phyloP scores from a whole-genome alignment of 2,113 vertebrate genomes.

The Psittacus erithacus region DNA sequence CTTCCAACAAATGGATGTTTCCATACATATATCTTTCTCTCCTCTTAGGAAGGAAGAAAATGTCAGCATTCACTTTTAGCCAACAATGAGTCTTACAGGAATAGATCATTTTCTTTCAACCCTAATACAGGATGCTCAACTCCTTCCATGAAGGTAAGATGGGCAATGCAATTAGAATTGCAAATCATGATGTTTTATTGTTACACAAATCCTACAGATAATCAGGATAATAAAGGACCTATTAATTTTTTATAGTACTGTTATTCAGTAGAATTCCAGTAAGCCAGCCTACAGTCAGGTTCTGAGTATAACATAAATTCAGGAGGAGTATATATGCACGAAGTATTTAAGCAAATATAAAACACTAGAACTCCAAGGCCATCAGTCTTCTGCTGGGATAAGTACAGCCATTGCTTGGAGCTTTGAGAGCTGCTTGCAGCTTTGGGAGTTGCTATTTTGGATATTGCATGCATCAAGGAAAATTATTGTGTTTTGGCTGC shows the following conservation, averaged over 20 bases:
- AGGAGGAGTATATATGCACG: not conserved
- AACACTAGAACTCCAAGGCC: not conserved
- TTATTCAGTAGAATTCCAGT: not conserved
- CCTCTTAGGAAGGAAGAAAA: constrained; percentile 88
- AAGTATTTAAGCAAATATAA: not conserved
- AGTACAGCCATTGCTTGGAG: not conserved
- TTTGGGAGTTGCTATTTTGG: not conserved
- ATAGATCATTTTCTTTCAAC: constrained; percentile 85
- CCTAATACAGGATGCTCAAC: constrained; percentile 83
- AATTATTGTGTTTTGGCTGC: not conserved
- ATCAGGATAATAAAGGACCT: not conserved
- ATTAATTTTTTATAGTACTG: not conserved
- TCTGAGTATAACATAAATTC: not conserved
- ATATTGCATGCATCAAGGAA: not conserved
- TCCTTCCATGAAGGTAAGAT: constrained; percentile 87
- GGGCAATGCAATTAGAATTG: not conserved
- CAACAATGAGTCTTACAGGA: constrained; percentile 77
- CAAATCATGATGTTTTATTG: not conserved
- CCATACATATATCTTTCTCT: not conserved
- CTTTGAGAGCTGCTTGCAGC: not conserved
- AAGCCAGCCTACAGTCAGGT: not conserved
- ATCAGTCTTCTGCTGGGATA: not conserved
- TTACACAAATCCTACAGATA: not conserved
- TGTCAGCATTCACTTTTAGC: constrained; percentile 82
- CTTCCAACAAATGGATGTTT: not conserved